Evolutionary conservation across 2,797 vertebrate genomes (phyloP), one percentile per base, ranked within the genome.

Genomic region (Moxostoma hubbsi): DNA sequence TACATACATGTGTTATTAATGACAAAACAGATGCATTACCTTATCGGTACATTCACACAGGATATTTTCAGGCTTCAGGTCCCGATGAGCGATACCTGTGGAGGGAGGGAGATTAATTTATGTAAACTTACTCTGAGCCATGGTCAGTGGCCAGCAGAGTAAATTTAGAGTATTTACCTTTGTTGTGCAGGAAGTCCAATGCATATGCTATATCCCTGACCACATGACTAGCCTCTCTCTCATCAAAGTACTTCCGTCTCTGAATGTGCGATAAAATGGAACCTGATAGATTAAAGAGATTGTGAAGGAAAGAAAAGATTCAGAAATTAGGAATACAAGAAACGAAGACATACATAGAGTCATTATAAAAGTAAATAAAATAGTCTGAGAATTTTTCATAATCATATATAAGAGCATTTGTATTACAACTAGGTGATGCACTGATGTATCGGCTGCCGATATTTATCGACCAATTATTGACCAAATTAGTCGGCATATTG

Each of bases 51-150:
- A 96, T 92, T 98, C 97, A 82, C 98, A 99, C 61, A 98, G 90
- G 88, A 98, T 97, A 87, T 99, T 99, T 89, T 98, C 97, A 82
- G 97, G 95, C 87, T 99, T 99, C 81, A 99, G 92, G 88, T 99
- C 98, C 53, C 97, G 93, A 77, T 98, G 97, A 88, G 97, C 98
- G 81, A 99, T 98, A 86, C 97, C 98, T 99, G 84, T 9, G 78
- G 50, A 1, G 70, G 43, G 70, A 66, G 7, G 57, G 5, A 51
- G 12, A 77, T 10, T 0, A 73, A 9, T 51, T 81, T 51, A 15
- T 80, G 63, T 72, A 75, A 7, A 69, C 65, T 18, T 0, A 4
- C 12, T n/a, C 5, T 36, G 7, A 64, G 10, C 50, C 63, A 57
- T 7, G 11, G 13, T 61, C 53, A 24, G 45, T 55, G 12, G 53